phyloP scores from a whole-genome alignment of 2,113 vertebrate genomes.

The Daboia siamensis region DNA sequence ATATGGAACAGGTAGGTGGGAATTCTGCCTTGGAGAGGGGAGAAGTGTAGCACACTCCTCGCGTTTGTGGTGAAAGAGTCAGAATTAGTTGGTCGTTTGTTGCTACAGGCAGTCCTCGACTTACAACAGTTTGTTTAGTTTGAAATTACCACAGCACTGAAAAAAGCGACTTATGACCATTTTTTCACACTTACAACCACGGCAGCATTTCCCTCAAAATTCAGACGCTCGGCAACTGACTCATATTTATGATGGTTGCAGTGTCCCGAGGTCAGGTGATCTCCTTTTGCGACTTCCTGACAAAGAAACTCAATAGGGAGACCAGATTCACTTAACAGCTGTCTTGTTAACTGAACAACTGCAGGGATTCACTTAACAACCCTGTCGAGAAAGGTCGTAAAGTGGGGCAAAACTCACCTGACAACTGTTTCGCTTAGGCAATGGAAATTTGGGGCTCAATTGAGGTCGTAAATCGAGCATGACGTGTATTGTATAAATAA shows the following conservation, averaged over 20 bases:
- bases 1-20: slow-evolving; percentile 88
- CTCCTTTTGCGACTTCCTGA: neutral
- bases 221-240: neutral
- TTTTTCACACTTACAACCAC: neutral
- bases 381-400: neutral
- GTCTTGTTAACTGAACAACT: no score
- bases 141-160: neutral
- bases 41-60: neutral
- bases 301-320: neutral
- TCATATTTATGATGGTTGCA: neutral
- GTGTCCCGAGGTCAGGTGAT: neutral
- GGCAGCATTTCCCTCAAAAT: neutral
- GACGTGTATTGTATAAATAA: neutral
- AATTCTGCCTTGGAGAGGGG: neutral
- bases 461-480: neutral
- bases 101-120: neutral
- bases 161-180: neutral
- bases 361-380: no score
- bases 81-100: no score
- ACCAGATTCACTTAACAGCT: neutral
- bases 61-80: no score
- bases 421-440: neutral
- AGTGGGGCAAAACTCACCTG: neutral
- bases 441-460: neutral
- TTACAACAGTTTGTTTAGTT: neutral